Conservation (phyloP, 2,888 invertebrate species). For the Chalcosyrphus nemorum region DNA sequence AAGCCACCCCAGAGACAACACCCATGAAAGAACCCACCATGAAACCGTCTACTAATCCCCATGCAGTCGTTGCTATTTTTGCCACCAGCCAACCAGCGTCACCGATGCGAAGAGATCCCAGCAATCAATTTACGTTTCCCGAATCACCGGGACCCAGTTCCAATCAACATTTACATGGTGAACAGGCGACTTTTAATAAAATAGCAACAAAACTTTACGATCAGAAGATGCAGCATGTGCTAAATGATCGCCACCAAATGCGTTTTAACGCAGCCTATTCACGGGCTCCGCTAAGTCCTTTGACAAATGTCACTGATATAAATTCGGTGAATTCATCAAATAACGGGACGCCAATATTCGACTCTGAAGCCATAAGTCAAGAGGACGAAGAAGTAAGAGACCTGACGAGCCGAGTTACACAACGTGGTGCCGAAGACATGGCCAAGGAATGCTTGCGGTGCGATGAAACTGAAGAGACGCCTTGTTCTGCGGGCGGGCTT, state of each 20-base stretch:
- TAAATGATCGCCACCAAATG: constrained; percentile 76
- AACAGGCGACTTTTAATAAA: constrained; percentile 73
- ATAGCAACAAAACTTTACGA: constrained; percentile 76
- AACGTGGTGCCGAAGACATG: constrained; percentile 41
- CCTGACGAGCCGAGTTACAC: constrained; percentile 80
- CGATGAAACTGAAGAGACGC: constrained; percentile 83
- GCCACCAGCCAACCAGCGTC: constrained; percentile 86
- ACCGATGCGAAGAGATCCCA: constrained; percentile 86
- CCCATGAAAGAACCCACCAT: constrained; percentile 86
- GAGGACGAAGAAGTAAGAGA: constrained; percentile 84
- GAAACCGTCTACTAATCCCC: constrained; percentile 84
- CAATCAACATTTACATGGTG: constrained; percentile 48
- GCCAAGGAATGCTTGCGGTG: constrained; percentile 75
- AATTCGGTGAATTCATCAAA: constrained; percentile 27
- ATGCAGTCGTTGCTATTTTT: constrained; percentile 86
- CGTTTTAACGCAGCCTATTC: constrained; percentile 21
- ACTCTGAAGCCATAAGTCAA: constrained; percentile 45
- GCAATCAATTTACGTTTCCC: constrained; percentile 83
- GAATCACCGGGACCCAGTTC: constrained; percentile 73
- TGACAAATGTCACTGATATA: constrained; percentile 66
- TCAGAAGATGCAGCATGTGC: constrained; percentile 76
- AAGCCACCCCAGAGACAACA: constrained; percentile 94
- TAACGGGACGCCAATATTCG: constrained; percentile 54
- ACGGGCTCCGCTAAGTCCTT: constrained; percentile 72
- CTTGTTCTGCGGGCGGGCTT: constrained; percentile 84